Evolutionary conservation across 2,888 invertebrate species (phyloP).

Genomic region (Ferdinandea cuprea): DNA sequence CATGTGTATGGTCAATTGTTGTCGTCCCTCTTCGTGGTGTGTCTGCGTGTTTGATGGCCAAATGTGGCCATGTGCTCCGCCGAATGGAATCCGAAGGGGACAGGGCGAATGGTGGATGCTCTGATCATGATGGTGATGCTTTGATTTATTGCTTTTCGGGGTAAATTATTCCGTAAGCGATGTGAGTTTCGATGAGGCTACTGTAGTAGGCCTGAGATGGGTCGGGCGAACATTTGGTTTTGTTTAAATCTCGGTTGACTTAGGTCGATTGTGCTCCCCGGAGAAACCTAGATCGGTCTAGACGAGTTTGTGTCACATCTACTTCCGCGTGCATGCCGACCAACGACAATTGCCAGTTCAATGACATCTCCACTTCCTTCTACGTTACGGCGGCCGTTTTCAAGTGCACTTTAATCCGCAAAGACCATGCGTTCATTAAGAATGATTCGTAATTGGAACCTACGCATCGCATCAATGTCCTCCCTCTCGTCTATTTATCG

Average conservation of each 20-base stretch:
- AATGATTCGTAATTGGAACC: no score
- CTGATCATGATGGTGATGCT: slow-evolving; percentile 59
- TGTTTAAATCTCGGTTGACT: neutral
- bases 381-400: no score
- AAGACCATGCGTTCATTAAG: no score
- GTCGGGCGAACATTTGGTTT: neutral
- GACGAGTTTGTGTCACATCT: neutral
- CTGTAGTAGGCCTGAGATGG: neutral
- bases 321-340: neutral
- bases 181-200: slow-evolving; percentile 26
- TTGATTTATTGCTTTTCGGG: slow-evolving; percentile 66
- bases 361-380: no score
- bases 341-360: no score
- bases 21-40: slow-evolving; percentile 10
- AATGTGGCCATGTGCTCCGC: slow-evolving; percentile 13
- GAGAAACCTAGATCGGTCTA: neutral
- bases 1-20: slow-evolving; percentile 70
- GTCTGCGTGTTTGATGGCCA: slow-evolving; percentile 32
- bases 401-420: no score
- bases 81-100: slow-evolving; percentile 3
- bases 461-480: no score
- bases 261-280: no score
- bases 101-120: slow-evolving; percentile 43
- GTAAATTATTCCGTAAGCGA: slow-evolving; percentile 68
- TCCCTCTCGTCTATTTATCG: no score